These are phyloP conservation scores for Xenopus tropicalis DNA, from an alignment of 2,113 vertebrate species.

Conservation along the genomic window UCB_Xtro_10.0 CM004448.2:61277001-61277500, in stretches of 20 bases:
- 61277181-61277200: slow-evolving; percentile 55
- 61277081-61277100: slow-evolving; percentile 55
- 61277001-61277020: slow-evolving; percentile 99
- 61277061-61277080: slow-evolving; percentile 61
- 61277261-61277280: slow-evolving; percentile 97
- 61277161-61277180: slow-evolving; percentile 42
- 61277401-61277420: slow-evolving; percentile 75
- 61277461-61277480: slow-evolving; percentile 56
- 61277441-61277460: slow-evolving; percentile 68
- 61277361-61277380: slow-evolving; percentile 94
- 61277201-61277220: slow-evolving; percentile 71
- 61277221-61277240: slow-evolving; percentile 92
- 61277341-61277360: slow-evolving; percentile 99
- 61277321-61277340: slow-evolving; percentile 99
- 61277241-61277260: slow-evolving; percentile 95
- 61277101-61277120: slow-evolving; percentile 70
- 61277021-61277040: slow-evolving; percentile 99
- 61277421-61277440: slow-evolving; percentile 69
- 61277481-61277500: slow-evolving; percentile 73
- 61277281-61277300: slow-evolving; percentile 90
- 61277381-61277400: slow-evolving; percentile 89
- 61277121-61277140: slow-evolving; percentile 52
- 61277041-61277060: slow-evolving; percentile 97
- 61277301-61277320: slow-evolving; percentile 90
- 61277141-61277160: slow-evolving; percentile 47